Evolutionary conservation across 53 echinoderm and acorn worm species (phyloP).

Genomic region (Zoroaster sp.): DNA sequence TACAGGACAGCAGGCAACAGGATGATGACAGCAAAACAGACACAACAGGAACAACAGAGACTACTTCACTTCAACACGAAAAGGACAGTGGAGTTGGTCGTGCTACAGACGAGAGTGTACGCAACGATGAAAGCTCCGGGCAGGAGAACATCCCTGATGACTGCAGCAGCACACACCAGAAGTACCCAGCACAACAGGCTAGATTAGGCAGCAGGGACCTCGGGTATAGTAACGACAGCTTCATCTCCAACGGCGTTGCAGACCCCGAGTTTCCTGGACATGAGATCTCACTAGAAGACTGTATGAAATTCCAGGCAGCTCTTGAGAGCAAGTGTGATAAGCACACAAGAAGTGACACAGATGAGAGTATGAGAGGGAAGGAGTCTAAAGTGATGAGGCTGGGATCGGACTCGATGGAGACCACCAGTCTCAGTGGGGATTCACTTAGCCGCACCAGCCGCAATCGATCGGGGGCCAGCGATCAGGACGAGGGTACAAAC

Average conservation of each 20-base stretch:
- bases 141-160: constrained; percentile 73
- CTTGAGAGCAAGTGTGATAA: constrained; percentile 96
- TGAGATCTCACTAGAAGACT: constrained; percentile 92
- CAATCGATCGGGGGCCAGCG: constrained; percentile 62
- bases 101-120: constrained; percentile 92
- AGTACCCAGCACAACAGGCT: constrained; percentile 68
- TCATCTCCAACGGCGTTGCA: constrained; percentile 83
- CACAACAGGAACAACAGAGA: constrained; percentile 93
- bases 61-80: constrained; percentile 88
- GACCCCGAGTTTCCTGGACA: constrained; percentile 72
- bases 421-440: constrained; percentile 94
- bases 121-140: constrained; percentile 85
- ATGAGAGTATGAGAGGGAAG: constrained; percentile 94
- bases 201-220: constrained; percentile 88
- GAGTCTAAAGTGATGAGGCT: constrained; percentile 98
- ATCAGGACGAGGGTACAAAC: constrained; percentile 49
- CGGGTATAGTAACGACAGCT: constrained; percentile 96
- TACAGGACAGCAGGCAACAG: constrained; percentile 69
- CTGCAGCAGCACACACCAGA: constrained; percentile 63
- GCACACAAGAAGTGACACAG: constrained; percentile 93
- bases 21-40: constrained; percentile 95
- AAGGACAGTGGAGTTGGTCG: constrained; percentile 98
- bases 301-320: constrained; percentile 92
- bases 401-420: constrained; percentile 99
- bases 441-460: constrained; percentile 80